Evolutionary conservation across 1,140 invertebrate genomes (phyloP), one percentile per base, ranked within the genome.

Genomic region (Cyclina sinensis): DNA sequence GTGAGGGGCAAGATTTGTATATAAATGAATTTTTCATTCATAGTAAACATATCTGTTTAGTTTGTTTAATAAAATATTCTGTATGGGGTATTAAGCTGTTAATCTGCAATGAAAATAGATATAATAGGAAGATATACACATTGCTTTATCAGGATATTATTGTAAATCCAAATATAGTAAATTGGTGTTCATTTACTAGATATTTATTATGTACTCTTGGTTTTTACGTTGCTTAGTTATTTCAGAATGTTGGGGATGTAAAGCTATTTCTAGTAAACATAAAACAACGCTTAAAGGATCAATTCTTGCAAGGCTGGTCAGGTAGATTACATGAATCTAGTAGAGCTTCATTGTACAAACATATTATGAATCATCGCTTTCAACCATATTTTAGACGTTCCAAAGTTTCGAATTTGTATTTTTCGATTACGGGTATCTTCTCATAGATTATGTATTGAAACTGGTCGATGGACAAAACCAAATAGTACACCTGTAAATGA

Each of bases 361-460:
- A n/a, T n/a, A n/a, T n/a, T n/a, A n/a, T n/a, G n/a, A n/a, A n/a
- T n/a, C n/a, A n/a, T n/a, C n/a, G n/a, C n/a, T n/a, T n/a, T n/a
- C n/a, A n/a, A n/a, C n/a, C n/a, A n/a, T n/a, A n/a, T n/a, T 59
- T 81, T 81, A 39, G n/a, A 62, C 24, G 59, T 59, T 48, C 35
- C 39, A 62, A 35, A 51, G 9, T 81, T 62, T 65, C 79, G 39
- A 0, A 62, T 62, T 39, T 35, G 4, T n/a, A n/a, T n/a, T n/a
- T n/a, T n/a, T n/a, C n/a, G n/a, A n/a, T n/a, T n/a, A n/a, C n/a
- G n/a, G n/a, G n/a, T n/a, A n/a, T n/a, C n/a, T 39, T 62, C n/a
- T 81, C 11, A 37, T 62, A 43, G 35, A 37, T 81, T 59, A 43
- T 54, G 79, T 30, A 62, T 11, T 7, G 51, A 51, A 73, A 73